Evolutionary conservation across 2,797 vertebrate species (phyloP).

Genomic region (Geotrypetes seraphini): DNA sequence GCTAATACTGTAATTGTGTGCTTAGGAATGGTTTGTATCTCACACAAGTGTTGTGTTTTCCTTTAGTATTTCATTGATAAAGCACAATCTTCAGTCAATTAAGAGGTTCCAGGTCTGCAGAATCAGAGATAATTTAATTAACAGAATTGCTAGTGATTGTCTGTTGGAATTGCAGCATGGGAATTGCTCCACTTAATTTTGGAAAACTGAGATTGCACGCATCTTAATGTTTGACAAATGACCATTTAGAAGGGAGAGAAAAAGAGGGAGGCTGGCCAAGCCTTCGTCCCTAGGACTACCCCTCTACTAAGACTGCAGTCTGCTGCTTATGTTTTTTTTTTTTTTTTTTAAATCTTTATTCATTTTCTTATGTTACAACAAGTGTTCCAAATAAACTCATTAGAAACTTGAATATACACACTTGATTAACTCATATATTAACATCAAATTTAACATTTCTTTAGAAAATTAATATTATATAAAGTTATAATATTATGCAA

Average conservation of each 20-base stretch:
- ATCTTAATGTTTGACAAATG: slow-evolving; percentile 49
- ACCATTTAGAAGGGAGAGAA: slow-evolving; percentile 17
- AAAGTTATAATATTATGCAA: too few relatives aligned
- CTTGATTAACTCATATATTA: too few relatives aligned
- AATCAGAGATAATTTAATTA: slow-evolving; percentile 57
- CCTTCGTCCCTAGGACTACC: slow-evolving; percentile 3
- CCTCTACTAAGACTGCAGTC: background rate
- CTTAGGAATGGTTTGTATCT: slow-evolving; percentile 5
- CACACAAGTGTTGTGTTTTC: slow-evolving; percentile 27
- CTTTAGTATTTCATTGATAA: slow-evolving; percentile 41
- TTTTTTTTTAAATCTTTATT: too few relatives aligned
- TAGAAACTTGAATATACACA: too few relatives aligned
- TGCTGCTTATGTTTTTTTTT: too few relatives aligned
- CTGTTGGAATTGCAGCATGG: slow-evolving; percentile 35
- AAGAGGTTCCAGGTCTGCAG: slow-evolving; percentile 46
- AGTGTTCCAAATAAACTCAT: too few relatives aligned
- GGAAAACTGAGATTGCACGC: slow-evolving; percentile 46
- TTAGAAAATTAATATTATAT: too few relatives aligned
- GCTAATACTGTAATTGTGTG: too few relatives aligned
- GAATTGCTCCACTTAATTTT: slow-evolving; percentile 50
- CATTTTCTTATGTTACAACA: too few relatives aligned
- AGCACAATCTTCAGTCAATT: slow-evolving; percentile 44
- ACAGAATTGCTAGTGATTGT: slow-evolving; percentile 39
- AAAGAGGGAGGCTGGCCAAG: slow-evolving; percentile 12
- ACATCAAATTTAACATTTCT: too few relatives aligned